Percentiles rank a stretch among this genome's conserved stretches.
Conservation (phyloP, 2,888 invertebrate genomes). For the Bugulina stolonifera region DNA sequence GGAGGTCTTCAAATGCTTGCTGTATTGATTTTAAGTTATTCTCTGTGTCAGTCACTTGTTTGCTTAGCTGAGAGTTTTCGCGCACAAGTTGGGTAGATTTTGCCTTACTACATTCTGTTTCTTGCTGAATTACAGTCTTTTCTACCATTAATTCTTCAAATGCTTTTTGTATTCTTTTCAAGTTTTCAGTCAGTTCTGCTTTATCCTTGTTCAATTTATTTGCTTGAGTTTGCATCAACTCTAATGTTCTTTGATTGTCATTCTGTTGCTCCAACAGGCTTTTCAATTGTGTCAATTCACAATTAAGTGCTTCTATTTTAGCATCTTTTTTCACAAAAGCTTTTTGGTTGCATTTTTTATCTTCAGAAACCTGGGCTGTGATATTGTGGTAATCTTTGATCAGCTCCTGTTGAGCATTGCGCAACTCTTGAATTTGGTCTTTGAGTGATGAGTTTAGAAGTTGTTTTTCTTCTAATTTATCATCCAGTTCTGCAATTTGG, state of each 20-base stretch:
- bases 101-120: too few species aligned
- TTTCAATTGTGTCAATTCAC: too few species aligned
- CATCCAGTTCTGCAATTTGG: not conserved
- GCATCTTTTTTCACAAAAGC: not conserved
- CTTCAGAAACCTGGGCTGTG: not conserved
- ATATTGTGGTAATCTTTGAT: not conserved
- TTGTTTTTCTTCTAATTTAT: not conserved
- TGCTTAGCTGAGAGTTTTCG: too few species aligned
- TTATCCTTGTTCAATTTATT: too few species aligned
- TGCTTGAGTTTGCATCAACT: too few species aligned
- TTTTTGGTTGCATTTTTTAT: not conserved
- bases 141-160: too few species aligned
- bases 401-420: not conserved
- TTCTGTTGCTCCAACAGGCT: too few species aligned
- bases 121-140: too few species aligned
- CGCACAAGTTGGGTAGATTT: too few species aligned
- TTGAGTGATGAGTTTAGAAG: not conserved
- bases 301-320: not conserved
- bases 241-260: not conserved
- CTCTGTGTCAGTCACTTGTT: not conserved
- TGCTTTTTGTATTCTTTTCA: too few species aligned
- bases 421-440: not conserved
- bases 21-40: not conserved
- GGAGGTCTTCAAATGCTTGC: not conserved
- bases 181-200: too few species aligned